phyloP scores from a whole-genome alignment of 2,113 vertebrate genomes.

The Tonatia bakeri region DNA sequence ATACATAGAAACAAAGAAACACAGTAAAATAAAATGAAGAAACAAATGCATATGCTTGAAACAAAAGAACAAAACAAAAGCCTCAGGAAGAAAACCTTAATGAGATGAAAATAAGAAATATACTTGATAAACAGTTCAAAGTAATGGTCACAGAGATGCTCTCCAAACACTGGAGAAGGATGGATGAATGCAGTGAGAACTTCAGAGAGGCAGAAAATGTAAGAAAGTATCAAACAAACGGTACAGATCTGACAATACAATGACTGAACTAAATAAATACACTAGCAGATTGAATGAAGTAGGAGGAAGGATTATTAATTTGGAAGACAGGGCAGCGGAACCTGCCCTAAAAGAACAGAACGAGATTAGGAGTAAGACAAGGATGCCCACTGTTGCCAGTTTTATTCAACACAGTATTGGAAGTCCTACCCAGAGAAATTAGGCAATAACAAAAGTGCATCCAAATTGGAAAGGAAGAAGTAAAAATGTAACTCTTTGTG shows the following conservation, averaged over 20 bases:
- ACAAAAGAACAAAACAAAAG: background rate
- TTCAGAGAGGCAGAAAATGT: background rate
- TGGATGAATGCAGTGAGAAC: background rate
- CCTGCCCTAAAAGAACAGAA: background rate
- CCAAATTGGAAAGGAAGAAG: background rate
- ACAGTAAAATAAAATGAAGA: background rate
- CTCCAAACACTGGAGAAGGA: background rate
- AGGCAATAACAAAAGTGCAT: background rate
- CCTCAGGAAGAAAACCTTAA: background rate
- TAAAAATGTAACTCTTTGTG: background rate
- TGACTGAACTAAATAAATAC: background rate
- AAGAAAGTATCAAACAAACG: background rate
- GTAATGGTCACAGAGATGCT: background rate
- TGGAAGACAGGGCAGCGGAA: background rate
- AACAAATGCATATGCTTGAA: background rate
- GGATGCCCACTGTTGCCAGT: background rate
- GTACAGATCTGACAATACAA: background rate
- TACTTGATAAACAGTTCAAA: background rate
- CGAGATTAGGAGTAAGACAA: background rate
- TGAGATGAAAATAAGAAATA: background rate
- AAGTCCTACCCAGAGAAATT: background rate
- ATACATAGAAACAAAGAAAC: background rate
- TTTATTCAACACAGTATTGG: background rate
- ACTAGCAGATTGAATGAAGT: background rate
- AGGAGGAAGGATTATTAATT: background rate